Conservation (phyloP, 1,140 invertebrate species). For the Plodia interpunctella region DNA sequence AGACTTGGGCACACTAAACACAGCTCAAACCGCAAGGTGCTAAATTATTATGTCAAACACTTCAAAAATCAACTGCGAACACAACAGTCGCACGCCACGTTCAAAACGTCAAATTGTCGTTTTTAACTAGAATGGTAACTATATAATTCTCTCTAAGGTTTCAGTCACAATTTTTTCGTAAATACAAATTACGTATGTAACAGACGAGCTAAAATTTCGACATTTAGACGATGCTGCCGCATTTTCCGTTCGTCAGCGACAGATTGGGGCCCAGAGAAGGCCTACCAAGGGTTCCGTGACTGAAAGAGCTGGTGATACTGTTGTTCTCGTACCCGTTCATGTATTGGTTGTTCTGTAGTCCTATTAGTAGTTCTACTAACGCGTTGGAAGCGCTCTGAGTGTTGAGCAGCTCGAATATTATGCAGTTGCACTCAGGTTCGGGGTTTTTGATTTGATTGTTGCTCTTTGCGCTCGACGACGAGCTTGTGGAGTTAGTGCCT, state of each 20-base stretch:
- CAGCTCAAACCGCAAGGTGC: no score
- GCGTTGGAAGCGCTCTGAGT: conserved; percentile 67
- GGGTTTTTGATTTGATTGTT: conserved; percentile 37
- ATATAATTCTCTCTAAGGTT: conserved; percentile 11
- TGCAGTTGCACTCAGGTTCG: conserved; percentile 67
- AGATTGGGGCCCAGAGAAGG: conserved; percentile 44
- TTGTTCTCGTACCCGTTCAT: conserved; percentile 46
- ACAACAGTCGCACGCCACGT: no score
- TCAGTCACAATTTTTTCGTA: conserved; percentile 3
- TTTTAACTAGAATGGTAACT: conserved; percentile 7
- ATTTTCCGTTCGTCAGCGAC: conserved; percentile 63
- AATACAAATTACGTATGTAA: conserved; percentile 7
- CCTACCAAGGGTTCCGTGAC: conserved; percentile 39
- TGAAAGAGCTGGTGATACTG: conserved; percentile 23
- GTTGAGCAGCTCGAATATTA: conserved; percentile 66
- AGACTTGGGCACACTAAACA: no score
- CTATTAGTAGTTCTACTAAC: conserved; percentile 64
- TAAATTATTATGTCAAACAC: no score
- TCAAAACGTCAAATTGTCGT: no score
- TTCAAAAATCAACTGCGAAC: no score
- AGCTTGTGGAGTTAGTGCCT: conserved; percentile 53
- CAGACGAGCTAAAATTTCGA: neutral
- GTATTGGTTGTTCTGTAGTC: conserved; percentile 67
- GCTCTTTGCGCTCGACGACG: conserved; percentile 52
- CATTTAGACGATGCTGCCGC: conserved; percentile 59